These are phyloP conservation scores for Vidua chalybeata DNA, from an alignment of 2,113 vertebrate species.

Conservation along the genomic window DNA sequence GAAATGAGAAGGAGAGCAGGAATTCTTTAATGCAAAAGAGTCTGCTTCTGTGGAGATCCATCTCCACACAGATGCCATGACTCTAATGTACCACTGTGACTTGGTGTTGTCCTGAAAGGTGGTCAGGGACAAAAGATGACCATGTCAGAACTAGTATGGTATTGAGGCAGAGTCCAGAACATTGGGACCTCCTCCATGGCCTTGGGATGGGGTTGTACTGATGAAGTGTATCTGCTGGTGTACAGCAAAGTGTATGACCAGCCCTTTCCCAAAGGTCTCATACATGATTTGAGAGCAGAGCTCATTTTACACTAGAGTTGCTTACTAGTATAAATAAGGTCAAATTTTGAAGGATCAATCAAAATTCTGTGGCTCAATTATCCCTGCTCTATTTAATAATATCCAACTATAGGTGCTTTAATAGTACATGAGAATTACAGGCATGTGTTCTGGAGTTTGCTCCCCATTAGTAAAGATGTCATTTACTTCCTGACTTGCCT, in stretches of 20 bases:
- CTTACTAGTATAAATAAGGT: neutral
- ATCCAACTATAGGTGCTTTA: neutral
- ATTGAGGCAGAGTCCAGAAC: neutral
- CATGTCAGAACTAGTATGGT: neutral
- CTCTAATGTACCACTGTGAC: neutral
- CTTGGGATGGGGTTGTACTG: neutral
- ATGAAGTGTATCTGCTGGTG: neutral
- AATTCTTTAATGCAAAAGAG: neutral
- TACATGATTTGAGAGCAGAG: neutral
- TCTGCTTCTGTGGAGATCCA: fast-evolving
- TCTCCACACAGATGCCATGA: too few relatives aligned
- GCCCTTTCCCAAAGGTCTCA: neutral
- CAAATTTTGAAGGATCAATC: neutral
- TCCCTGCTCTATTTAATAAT: neutral
- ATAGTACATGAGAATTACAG: neutral
- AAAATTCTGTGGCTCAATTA: neutral
- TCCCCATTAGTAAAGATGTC: neutral
- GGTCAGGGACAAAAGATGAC: neutral
- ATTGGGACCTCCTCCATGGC: neutral
- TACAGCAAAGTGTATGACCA: neutral
- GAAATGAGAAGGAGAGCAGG: neutral
- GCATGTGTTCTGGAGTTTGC: neutral
- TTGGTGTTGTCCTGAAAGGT: neutral
- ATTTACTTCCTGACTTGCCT: neutral
- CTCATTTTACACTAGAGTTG: neutral